Evolutionary conservation across 2,113 vertebrate species (phyloP), one percentile per base, ranked within the genome.

Genomic region (Leucopsar rothschildi): DNA sequence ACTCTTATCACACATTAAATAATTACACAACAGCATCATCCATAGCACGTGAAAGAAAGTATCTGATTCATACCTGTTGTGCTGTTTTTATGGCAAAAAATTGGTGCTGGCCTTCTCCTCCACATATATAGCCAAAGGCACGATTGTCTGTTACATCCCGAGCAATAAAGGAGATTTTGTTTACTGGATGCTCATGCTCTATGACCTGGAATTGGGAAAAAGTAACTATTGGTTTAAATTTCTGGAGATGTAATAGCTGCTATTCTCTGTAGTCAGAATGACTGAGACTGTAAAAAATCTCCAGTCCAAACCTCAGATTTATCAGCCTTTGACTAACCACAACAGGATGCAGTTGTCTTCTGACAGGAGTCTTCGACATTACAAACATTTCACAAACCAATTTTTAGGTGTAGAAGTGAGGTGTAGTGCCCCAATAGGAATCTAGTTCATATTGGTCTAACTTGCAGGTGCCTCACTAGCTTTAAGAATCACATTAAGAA

Each of bases 21-120:
- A 5, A 61, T 76, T 47, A 49, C 25, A 40, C 16, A 39, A 42
- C 8, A 78, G 4, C 31, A 28, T 42, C 55, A 44, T 15, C 60
- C 55, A 63, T 3, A 86, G 23, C 4, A 88, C 2, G 0, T 40
- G 18, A 14, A 68, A 68, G 40, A 86, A 10, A 35, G 2, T 10
- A 1, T 59, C 16, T 28, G 20, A 31, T 44, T 33, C 60, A 75
- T 97, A 99, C 99, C 99, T 99, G 99, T 45, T 99, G 99, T 49
- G 98, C 97, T 10, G 99, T 99, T 97, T 99, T 99, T 87, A 99
- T 98, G 81, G 99, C 99, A 94, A 99, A 99, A 97, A 99, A 99
- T 60, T 99, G 99, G 80, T 99, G 99, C 78, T 99, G 99, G 25
- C 99, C 99, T 94, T 99, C 99, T 81, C 98, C 98, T 64, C 99